Conservation (phyloP, 2,113 vertebrate species). For the Zosterops lateralis region DNA sequence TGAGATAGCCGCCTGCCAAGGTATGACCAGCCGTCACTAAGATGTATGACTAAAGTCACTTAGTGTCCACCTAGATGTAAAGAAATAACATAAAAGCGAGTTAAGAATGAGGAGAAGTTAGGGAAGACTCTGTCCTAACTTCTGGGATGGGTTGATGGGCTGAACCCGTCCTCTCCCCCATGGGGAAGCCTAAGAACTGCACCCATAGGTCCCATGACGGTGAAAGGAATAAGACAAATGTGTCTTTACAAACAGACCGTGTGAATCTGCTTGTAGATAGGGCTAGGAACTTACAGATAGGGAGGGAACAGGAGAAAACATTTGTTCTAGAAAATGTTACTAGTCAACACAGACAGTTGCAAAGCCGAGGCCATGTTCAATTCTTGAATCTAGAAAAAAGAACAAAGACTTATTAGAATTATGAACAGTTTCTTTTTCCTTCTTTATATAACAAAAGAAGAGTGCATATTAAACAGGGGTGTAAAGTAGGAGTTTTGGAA, state of each 20-base stretch:
- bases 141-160: rapidly evolving
- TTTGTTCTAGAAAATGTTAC: neutral
- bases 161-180: neutral
- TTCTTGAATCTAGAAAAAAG: neutral
- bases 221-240: neutral
- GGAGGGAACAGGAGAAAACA: neutral
- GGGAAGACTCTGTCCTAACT: neutral
- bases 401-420: neutral
- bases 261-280: neutral
- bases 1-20: neutral
- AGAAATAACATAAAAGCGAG: neutral
- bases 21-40: neutral
- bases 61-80: neutral
- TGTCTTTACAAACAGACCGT: neutral
- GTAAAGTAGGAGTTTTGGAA: neutral
- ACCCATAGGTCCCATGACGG: rapidly evolving
- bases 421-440: neutral
- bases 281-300: neutral
- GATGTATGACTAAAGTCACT: neutral
- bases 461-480: neutral
- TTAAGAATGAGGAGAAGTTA: neutral
- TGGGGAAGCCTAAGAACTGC: neutral
- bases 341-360: neutral
- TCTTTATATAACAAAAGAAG: neutral
- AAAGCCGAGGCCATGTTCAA: neutral